Conservation (phyloP, 2,797 vertebrate genomes). For the Melopsittacus undulatus region DNA sequence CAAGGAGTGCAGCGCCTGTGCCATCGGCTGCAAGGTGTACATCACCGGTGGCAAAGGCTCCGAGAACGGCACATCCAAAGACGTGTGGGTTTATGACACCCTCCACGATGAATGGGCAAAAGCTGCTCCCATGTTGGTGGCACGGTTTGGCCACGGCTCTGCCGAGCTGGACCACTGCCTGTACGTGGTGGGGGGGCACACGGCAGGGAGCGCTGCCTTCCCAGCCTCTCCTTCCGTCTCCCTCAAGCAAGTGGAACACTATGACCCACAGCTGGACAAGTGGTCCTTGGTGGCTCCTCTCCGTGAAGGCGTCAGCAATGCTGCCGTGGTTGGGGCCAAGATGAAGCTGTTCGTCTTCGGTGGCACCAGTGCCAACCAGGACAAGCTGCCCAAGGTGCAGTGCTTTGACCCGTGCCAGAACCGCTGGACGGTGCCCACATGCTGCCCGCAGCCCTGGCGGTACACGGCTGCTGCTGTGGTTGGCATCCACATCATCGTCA, state of each 20-base stretch:
- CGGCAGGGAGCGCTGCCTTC: constrained; percentile 91
- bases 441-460: constrained; percentile 97
- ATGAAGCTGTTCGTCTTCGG: constrained; percentile 97
- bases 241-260: constrained; percentile 97
- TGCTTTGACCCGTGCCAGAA: constrained; percentile 96
- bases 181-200: constrained; percentile 96
- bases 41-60: constrained; percentile 95
- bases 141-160: constrained; percentile 96
- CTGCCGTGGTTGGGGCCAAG: constrained; percentile 95
- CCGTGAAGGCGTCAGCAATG: constrained; percentile 95
- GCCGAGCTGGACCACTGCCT: constrained; percentile 95
- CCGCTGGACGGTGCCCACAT: constrained; percentile 92
- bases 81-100: constrained; percentile 98
- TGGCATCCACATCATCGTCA: constrained; percentile 95
- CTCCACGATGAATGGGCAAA: constrained; percentile 98
- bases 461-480: constrained; percentile 96
- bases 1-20: constrained; percentile 98
- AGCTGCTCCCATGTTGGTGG: constrained; percentile 96
- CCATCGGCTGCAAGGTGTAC: constrained; percentile 97
- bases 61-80: constrained; percentile 95
- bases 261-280: constrained; percentile 93
- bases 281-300: constrained; percentile 98
- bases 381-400: constrained; percentile 98
- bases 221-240: constrained; percentile 96
- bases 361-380: constrained; percentile 93